Evolutionary conservation across 2,888 invertebrate species (phyloP), one percentile per base, ranked within the genome.

Genomic region (Melinaea marsaeus): DNA sequence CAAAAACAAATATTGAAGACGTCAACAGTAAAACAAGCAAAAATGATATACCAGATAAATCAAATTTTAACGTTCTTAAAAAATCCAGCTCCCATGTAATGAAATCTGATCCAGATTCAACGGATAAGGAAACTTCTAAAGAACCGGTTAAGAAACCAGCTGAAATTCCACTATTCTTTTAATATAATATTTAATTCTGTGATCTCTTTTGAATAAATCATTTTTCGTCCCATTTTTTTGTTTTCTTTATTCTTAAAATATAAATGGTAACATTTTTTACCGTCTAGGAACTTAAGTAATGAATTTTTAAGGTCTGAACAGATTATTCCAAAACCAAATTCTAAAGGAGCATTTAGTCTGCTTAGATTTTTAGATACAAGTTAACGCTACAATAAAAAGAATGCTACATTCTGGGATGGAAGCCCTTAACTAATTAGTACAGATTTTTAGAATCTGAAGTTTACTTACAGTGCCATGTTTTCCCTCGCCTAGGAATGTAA

Each of bases 401-500:
- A 9, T 32, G 48, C 3, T 2, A 51, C 51, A 3, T 32, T 9
- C 22, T 51, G 22, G 32, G 3, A 7, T 51, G 9, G n/a, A 9
- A 51, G 32, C 51, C 3, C 11, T 51, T 32, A 51, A 51, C 32
- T 7, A 42, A 22, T 22, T 22, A 42, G 42, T 9, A 42, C 7
- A 9, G 2, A 9, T 57, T 42, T 46, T 37, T n/a, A 46, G 35
- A 22, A 42, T 42, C 9, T 42, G 7, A 58, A 37, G 47, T 59
- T 62, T 80, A 90, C 93, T 93, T 81, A 96, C 97, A 93, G 95
- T 95, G 79, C 97, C 97, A 83, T 96, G 96, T 72, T 95, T 94
- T 71, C 97, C 97, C 86, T 96, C 96, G 68, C 97, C 97, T 59
- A 97, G 93, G 81, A 96, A 96, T 83, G 96, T 95, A 68, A 96